Evolutionary conservation across 1,140 invertebrate genomes (phyloP).

Genomic region (Megalopta genalis): DNA sequence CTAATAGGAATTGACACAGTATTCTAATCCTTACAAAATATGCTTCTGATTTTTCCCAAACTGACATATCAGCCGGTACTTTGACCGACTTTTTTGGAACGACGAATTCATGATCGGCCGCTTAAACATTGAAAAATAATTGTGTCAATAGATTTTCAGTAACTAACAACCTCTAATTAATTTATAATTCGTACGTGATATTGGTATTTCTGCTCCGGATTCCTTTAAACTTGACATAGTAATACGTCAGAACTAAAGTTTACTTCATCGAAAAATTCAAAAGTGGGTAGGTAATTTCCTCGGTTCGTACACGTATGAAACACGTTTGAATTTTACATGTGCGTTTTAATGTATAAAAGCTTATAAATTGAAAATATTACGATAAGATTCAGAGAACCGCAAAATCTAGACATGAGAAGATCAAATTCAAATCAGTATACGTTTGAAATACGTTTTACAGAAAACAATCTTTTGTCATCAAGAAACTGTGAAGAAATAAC

Average conservation of each 20-base stretch:
- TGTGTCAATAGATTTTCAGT: slow-evolving; percentile 1
- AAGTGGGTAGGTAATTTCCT: not conserved
- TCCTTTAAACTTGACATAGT: slow-evolving; percentile 55
- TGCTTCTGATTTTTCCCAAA: slow-evolving; percentile 92
- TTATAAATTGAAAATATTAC: not conserved
- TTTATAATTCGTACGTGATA: slow-evolving; percentile 56
- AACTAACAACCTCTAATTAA: not conserved
- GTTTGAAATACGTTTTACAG: not conserved
- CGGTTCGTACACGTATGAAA: not conserved
- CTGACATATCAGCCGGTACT: slow-evolving; percentile 85
- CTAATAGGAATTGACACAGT: not conserved
- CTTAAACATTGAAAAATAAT: slow-evolving; percentile 57
- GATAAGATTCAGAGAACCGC: not conserved
- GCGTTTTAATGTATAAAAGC: not conserved
- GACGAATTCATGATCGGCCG: slow-evolving; percentile 83
- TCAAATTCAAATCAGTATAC: not conserved
- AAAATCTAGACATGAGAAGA: not conserved
- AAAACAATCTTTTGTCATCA: not conserved
- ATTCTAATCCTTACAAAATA: slow-evolving; percentile 83
- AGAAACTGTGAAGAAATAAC: not conserved
- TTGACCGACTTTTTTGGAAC: slow-evolving; percentile 87
- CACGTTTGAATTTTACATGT: slow-evolving; percentile 1
- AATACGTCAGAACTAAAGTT: slow-evolving; percentile 8
- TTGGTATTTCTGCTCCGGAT: slow-evolving; percentile 35
- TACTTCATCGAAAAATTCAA: not conserved